A percentile compares a stretch with the other conserved stretches of the same genome.
These are phyloP conservation scores for Heliconius hortense DNA, from an alignment of 2,888 invertebrate genomes.

Conservation along the genomic window DNA sequence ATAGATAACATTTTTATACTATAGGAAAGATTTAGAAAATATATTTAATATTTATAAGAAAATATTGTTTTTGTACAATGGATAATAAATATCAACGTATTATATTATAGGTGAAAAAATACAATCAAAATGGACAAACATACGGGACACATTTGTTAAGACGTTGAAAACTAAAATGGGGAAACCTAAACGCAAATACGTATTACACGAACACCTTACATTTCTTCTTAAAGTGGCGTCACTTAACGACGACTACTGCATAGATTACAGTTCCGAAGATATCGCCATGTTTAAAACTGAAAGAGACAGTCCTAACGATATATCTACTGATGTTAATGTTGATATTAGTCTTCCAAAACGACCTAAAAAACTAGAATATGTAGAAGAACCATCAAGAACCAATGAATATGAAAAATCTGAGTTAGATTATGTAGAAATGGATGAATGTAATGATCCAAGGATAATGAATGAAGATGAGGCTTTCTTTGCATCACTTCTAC, in stretches of 20 bases:
- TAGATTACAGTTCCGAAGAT: slow-evolving; percentile 43
- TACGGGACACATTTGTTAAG: slow-evolving; percentile 71
- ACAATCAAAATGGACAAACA: slow-evolving; percentile 71
- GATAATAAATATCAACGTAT: neutral
- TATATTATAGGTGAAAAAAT: slow-evolving; percentile 62
- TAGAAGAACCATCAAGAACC: slow-evolving; percentile 31
- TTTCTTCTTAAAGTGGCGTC: slow-evolving; percentile 58
- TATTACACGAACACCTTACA: slow-evolving; percentile 62
- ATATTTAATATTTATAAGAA: too few species aligned
- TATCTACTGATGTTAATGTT: slow-evolving; percentile 33
- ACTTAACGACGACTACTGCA: slow-evolving; percentile 48
- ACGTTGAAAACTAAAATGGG: slow-evolving; percentile 61
- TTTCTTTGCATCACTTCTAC: slow-evolving; percentile 72
- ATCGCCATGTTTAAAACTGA: slow-evolving; percentile 36
- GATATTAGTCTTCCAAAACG: slow-evolving; percentile 46
- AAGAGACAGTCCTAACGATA: slow-evolving; percentile 39
- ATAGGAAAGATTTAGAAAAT: too few species aligned
- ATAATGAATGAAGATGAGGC: slow-evolving; percentile 78
- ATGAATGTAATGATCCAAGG: slow-evolving; percentile 59
- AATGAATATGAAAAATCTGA: slow-evolving; percentile 43
- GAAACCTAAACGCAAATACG: slow-evolving; percentile 60
- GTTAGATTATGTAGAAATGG: slow-evolving; percentile 59
- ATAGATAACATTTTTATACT: too few species aligned
- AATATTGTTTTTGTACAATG: too few species aligned
- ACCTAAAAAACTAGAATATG: slow-evolving; percentile 45